These are phyloP conservation scores for Dissostichus mawsoni DNA, from an alignment of 2,113 vertebrate species.

Conservation along the genomic window DNA sequence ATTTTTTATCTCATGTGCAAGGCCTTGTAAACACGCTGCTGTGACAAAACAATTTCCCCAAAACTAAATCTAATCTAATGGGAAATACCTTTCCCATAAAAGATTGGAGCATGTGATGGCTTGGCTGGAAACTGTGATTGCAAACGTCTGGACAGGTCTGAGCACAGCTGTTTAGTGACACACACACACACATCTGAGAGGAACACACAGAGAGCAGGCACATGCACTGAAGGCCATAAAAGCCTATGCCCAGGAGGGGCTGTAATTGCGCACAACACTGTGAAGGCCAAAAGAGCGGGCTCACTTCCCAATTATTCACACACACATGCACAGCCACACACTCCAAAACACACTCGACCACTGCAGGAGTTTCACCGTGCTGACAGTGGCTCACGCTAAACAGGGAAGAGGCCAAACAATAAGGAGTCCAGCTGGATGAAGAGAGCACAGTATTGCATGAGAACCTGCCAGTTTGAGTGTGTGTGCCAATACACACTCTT, in stretches of 20 bases:
- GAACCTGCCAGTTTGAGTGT: conserved; percentile 38
- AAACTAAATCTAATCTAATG: too few relatives aligned
- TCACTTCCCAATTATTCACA: conserved; percentile 59
- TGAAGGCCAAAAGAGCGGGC: conserved; percentile 59
- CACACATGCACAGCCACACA: background rate
- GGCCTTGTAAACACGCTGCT: too few relatives aligned
- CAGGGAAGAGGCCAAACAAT: conserved; percentile 64
- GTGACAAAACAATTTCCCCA: too few relatives aligned
- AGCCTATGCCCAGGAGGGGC: conserved; percentile 56
- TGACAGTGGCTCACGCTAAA: conserved; percentile 57
- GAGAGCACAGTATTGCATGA: conserved; percentile 24
- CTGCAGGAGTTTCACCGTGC: conserved; percentile 54
- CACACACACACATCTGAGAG: conserved; percentile 49
- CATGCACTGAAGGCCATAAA: conserved; percentile 66
- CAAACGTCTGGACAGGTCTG: conserved; percentile 50
- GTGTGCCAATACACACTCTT: conserved; percentile 44
- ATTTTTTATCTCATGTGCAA: too few relatives aligned
- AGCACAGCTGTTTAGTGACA: conserved; percentile 54
- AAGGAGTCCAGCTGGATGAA: conserved; percentile 54
- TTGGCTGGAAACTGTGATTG: conserved; percentile 73
- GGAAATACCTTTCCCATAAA: conserved; percentile 11
- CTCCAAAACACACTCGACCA: background rate
- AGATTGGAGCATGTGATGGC: conserved; percentile 19
- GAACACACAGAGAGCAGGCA: conserved; percentile 74
- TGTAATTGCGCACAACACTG: conserved; percentile 60